A percentile compares a stretch with the other conserved stretches of the same genome.
phyloP scores from a whole-genome alignment of 2,797 vertebrate genomes.

The Sphaeramia orbicularis region DNA sequence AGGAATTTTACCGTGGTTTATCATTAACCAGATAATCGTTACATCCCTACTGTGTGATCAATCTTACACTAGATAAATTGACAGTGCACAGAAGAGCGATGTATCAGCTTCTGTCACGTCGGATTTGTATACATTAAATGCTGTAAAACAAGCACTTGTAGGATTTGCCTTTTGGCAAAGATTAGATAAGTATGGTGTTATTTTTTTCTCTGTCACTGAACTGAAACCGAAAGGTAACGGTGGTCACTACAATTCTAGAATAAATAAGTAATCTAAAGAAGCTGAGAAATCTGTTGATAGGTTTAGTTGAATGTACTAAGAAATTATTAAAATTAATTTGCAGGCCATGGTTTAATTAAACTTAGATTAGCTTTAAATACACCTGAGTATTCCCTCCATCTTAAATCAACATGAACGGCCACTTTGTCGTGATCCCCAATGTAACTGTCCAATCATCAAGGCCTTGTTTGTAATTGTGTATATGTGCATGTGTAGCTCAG shows the following conservation, averaged over 20 bases:
- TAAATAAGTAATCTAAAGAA: neutral
- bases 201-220: neutral
- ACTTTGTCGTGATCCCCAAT: conserved; percentile 41
- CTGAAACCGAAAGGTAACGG: neutral
- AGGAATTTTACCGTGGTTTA: too few species aligned
- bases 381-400: conserved; percentile 30
- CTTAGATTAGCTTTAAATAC: conserved; percentile 49
- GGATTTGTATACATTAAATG: neutral
- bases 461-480: conserved; percentile 27
- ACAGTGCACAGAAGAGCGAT: neutral
- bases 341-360: conserved; percentile 53
- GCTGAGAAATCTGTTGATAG: neutral
- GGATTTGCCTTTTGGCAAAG: neutral
- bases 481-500: conserved; percentile 48
- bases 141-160: neutral
- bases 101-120: neutral
- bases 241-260: neutral
- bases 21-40: too few species aligned
- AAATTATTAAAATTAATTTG: conserved; percentile 66
- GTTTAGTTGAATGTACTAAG: conserved; percentile 29
- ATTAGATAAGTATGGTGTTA: neutral
- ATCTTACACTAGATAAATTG: neutral
- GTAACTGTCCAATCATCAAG: conserved; percentile 57
- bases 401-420: conserved; percentile 33
- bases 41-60: conserved; percentile 2